Conservation (phyloP, 2,113 vertebrate species). For the Menidia beryllina region DNA sequence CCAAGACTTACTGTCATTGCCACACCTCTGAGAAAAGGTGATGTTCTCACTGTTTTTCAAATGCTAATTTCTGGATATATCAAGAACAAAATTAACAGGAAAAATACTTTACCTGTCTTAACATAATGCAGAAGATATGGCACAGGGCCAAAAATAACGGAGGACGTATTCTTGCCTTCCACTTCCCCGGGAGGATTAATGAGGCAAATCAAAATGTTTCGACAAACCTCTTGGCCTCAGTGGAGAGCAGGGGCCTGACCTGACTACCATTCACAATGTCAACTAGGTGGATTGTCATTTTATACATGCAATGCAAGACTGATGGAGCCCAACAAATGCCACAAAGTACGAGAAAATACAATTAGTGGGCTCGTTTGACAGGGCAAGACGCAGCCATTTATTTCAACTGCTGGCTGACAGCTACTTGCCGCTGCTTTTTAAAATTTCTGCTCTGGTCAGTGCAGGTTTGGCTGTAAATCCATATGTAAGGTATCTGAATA, state of each 20-base stretch:
- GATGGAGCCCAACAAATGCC: constrained; percentile 81
- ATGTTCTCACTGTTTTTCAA: background rate
- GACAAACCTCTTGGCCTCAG: constrained; percentile 67
- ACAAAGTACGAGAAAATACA: constrained; percentile 82
- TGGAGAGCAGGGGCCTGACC: constrained; percentile 63
- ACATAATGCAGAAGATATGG: constrained; percentile 55
- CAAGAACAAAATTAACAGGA: background rate
- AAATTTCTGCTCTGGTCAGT: constrained; percentile 7
- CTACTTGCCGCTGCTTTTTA: constrained; percentile 48
- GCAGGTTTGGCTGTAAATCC: constrained; percentile 2
- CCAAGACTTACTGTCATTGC: constrained; percentile 5
- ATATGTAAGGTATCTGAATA: constrained; percentile 55
- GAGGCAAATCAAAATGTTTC: constrained; percentile 75
- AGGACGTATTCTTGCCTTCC: constrained; percentile 43
- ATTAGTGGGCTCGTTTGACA: constrained; percentile 83
- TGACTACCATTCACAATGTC: constrained; percentile 70
- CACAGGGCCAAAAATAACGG: constrained; percentile 57
- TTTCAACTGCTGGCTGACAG: constrained; percentile 79
- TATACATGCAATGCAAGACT: constrained; percentile 79
- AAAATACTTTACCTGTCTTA: constrained; percentile 41
- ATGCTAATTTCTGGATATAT: background rate
- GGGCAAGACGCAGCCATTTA: constrained; percentile 77
- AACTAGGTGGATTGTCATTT: constrained; percentile 80
- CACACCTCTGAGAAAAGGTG: background rate
- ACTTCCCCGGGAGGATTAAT: constrained; percentile 69